Evolutionary conservation across 2,113 vertebrate species (phyloP).

Genomic region (Chiloscyllium plagiosum): DNA sequence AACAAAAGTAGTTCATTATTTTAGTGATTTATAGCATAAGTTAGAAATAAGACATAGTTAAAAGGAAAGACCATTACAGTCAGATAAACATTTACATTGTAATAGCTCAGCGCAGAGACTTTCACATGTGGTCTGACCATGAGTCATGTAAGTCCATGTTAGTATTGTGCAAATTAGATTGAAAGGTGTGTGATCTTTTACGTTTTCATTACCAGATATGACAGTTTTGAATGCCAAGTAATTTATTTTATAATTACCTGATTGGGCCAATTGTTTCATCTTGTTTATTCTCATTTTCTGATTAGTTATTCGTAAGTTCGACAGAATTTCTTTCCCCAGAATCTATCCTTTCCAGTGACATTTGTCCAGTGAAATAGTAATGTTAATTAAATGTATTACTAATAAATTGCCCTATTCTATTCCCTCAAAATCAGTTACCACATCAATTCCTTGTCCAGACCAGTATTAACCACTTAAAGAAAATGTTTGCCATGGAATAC

Average conservation of each 20-base stretch:
- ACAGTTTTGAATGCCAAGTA: background rate
- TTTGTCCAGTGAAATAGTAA: background rate
- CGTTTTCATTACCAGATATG: background rate
- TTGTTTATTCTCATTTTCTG: background rate
- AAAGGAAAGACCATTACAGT: too few relatives aligned
- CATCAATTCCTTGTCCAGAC: background rate
- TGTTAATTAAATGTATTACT: background rate
- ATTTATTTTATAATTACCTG: background rate
- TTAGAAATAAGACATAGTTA: too few relatives aligned
- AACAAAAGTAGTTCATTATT: too few relatives aligned
- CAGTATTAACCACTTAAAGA: background rate
- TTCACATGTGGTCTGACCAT: too few relatives aligned
- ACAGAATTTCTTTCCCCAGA: background rate
- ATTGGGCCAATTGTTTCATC: background rate
- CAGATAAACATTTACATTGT: too few relatives aligned
- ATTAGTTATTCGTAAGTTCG: background rate
- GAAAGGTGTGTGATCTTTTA: background rate
- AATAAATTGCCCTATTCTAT: background rate
- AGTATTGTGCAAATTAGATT: background rate
- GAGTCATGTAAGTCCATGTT: background rate
- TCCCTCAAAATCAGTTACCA: background rate
- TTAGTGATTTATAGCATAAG: too few relatives aligned
- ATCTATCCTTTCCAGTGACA: background rate
- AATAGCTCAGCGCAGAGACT: too few relatives aligned
- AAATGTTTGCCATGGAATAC: background rate